These are phyloP conservation scores for Archips xylosteana DNA, from an alignment of 2,888 invertebrate genomes.

Conservation along the genomic window DNA sequence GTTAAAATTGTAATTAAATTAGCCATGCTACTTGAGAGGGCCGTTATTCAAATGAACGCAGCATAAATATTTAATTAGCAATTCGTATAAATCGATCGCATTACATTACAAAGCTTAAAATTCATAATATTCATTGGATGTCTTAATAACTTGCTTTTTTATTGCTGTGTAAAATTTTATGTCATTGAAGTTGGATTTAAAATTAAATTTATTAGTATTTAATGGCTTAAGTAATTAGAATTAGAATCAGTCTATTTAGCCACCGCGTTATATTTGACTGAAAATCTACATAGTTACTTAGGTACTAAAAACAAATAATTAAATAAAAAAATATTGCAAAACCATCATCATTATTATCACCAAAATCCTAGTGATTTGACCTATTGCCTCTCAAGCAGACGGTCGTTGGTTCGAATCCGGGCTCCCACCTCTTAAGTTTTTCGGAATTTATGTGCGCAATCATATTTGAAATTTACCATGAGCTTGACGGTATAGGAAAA, in stretches of 20 bases:
- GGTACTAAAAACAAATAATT: too few species aligned
- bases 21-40: conserved; percentile 7
- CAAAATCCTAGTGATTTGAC: too few species aligned
- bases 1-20: conserved; percentile 1
- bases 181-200: not conserved
- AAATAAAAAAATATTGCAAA: too few species aligned
- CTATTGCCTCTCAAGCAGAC: too few species aligned
- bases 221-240: not conserved
- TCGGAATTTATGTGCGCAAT: too few species aligned
- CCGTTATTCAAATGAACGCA: not conserved
- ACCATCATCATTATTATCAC: too few species aligned
- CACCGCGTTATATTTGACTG: not conserved
- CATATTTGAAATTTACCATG: too few species aligned
- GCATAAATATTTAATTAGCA: conserved; percentile 22
- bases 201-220: not conserved
- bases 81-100: conserved; percentile 3
- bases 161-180: not conserved
- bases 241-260: not conserved
- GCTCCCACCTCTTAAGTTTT: too few species aligned
- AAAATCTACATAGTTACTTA: not conserved
- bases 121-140: not conserved
- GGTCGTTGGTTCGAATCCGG: too few species aligned
- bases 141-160: not conserved
- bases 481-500: too few species aligned
- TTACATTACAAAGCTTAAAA: not conserved